phyloP scores from a whole-genome alignment of 2,888 invertebrate species.

The Plagodis pulveraria region DNA sequence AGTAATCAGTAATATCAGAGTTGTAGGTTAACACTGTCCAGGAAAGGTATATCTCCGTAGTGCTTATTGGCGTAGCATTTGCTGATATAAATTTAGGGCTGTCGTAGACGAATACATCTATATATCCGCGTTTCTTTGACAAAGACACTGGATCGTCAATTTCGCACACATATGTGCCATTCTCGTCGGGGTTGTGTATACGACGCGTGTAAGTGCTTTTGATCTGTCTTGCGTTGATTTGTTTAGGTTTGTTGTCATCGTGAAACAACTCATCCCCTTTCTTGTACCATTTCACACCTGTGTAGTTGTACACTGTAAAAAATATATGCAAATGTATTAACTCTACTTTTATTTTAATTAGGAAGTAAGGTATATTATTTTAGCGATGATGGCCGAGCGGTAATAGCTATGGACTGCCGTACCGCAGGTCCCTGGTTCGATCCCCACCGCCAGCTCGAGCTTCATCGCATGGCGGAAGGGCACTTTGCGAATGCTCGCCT shows the following conservation, averaged over 20 bases:
- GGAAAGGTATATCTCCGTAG: slow-evolving; percentile 90
- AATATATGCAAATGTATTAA: slow-evolving; percentile 11
- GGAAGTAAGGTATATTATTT: not conserved
- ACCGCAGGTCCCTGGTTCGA: too few species aligned
- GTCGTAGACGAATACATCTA: slow-evolving; percentile 86
- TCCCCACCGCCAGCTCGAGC: too few species aligned
- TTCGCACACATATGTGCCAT: slow-evolving; percentile 84
- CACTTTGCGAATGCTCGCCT: too few species aligned
- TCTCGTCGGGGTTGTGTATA: slow-evolving; percentile 86
- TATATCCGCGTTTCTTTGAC: slow-evolving; percentile 65
- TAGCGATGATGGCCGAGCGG: too few species aligned
- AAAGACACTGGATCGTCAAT: slow-evolving; percentile 54
- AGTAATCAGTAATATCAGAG: slow-evolving; percentile 86
- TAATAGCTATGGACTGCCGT: too few species aligned
- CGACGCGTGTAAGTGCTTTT: slow-evolving; percentile 80
- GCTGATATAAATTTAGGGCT: slow-evolving; percentile 88
- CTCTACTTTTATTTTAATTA: not conserved
- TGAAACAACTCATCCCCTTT: slow-evolving; percentile 41
- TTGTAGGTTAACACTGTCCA: slow-evolving; percentile 93
- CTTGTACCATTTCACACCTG: slow-evolving; percentile 67
- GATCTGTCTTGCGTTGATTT: slow-evolving; percentile 38
- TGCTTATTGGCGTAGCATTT: slow-evolving; percentile 91
- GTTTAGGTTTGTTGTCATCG: slow-evolving; percentile 21
- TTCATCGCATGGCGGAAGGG: too few species aligned
- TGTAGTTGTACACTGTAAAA: slow-evolving; percentile 64